These are phyloP conservation scores for Pogonomyrmex barbatus DNA, from an alignment of 1,140 invertebrate species.

Conservation along the genomic window DNA sequence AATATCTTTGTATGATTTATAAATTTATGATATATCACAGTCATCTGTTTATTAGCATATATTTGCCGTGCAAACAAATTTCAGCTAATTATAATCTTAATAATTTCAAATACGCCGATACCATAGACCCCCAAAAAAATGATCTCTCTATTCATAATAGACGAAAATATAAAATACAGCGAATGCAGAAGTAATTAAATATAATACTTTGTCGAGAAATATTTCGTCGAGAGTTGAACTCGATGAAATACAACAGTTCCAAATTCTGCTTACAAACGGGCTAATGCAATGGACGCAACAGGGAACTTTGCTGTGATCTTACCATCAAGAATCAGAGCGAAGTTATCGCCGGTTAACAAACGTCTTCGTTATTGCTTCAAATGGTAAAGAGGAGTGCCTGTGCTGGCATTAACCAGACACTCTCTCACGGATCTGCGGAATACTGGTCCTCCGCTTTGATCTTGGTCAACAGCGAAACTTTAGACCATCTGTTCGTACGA, in stretches of 20 bases:
- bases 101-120: background rate
- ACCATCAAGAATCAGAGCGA: slow-evolving; percentile 57
- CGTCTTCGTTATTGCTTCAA: slow-evolving; percentile 79
- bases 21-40: slow-evolving; percentile 13
- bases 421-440: slow-evolving; percentile 73
- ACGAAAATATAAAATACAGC: background rate
- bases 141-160: background rate
- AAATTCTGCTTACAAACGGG: slow-evolving; percentile 18
- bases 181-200: background rate
- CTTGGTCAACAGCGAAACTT: slow-evolving; percentile 84
- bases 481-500: slow-evolving; percentile 68
- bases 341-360: slow-evolving; percentile 74
- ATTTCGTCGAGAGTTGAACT: slow-evolving; percentile 1
- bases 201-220: background rate
- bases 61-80: background rate
- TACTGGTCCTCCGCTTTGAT: slow-evolving; percentile 82
- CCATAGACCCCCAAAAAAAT: background rate
- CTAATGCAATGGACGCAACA: slow-evolving; percentile 21
- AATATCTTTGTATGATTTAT: slow-evolving; percentile 33
- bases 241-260: background rate
- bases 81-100: background rate
- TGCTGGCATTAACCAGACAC: slow-evolving; percentile 75
- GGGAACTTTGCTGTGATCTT: slow-evolving; percentile 50
- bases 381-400: slow-evolving; percentile 77
- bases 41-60: background rate